Percentiles rank a stretch among this genome's conserved stretches.
Conservation (phyloP, 2,113 vertebrate species). For the Alethe diademata region DNA sequence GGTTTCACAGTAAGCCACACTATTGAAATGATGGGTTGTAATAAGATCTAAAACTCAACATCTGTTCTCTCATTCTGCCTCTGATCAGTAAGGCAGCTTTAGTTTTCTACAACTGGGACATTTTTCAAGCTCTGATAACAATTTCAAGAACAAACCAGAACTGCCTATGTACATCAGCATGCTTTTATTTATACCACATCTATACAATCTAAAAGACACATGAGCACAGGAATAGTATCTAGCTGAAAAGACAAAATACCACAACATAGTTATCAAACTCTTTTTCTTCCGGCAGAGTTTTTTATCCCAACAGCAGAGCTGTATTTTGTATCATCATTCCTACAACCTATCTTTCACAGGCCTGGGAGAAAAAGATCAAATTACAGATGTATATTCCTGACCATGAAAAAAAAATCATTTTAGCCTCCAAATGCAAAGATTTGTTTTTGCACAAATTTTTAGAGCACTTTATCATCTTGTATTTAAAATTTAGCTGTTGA, state of each 20-base stretch:
- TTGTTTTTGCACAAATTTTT: neutral
- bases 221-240: neutral
- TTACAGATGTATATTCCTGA: neutral
- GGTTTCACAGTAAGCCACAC: neutral
- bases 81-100: neutral
- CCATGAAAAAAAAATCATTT: neutral
- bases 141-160: neutral
- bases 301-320: neutral
- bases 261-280: neutral
- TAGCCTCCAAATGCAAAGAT: neutral
- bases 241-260: neutral
- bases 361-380: neutral
- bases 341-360: neutral
- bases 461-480: neutral
- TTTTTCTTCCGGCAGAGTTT: neutral
- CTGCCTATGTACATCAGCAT: neutral
- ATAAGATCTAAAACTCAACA: neutral
- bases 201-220: neutral
- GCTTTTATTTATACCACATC: neutral
- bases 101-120: neutral
- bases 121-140: neutral
- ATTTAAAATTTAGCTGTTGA: neutral
- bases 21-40: neutral
- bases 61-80: neutral
- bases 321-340: neutral